Percentiles rank a stretch among this genome's conserved stretches.
Conservation (phyloP, 2,113 vertebrate genomes). For the Laticauda colubrina region DNA sequence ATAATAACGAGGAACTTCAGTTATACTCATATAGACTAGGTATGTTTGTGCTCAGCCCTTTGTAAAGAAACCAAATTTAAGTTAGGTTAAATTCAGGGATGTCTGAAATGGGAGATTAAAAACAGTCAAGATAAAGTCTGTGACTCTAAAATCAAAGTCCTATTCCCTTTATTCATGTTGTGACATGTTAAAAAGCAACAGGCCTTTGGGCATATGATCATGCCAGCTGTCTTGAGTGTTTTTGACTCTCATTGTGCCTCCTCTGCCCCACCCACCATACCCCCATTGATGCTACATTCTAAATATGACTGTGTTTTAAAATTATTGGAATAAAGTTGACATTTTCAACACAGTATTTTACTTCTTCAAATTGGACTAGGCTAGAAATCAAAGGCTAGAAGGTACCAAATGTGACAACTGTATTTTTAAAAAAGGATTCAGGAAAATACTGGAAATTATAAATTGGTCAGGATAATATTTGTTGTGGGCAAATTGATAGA, state of each 20-base stretch:
- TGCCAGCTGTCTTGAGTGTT: neutral
- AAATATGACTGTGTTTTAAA: neutral
- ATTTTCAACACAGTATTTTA: neutral
- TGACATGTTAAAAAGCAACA: neutral
- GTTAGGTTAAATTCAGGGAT: neutral
- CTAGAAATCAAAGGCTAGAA: neutral
- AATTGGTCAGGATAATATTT: neutral
- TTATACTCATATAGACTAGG: neutral
- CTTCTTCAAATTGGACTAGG: neutral
- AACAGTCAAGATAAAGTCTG: neutral
- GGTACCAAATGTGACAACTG: neutral
- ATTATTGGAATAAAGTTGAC: neutral
- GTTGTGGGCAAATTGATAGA: neutral
- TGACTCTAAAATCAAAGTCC: neutral
- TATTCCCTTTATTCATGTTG: neutral
- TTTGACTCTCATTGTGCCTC: neutral
- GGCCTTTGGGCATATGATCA: neutral
- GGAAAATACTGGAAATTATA: neutral
- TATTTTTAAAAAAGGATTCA: neutral
- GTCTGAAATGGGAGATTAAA: neutral
- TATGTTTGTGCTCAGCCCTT: neutral
- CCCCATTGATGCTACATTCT: neutral
- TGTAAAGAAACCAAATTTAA: neutral
- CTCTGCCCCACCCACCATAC: neutral
- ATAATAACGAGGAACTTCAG: neutral